These are phyloP conservation scores for Protophormia terraenovae DNA, from an alignment of 2,888 invertebrate species.

Conservation along the genomic window DNA sequence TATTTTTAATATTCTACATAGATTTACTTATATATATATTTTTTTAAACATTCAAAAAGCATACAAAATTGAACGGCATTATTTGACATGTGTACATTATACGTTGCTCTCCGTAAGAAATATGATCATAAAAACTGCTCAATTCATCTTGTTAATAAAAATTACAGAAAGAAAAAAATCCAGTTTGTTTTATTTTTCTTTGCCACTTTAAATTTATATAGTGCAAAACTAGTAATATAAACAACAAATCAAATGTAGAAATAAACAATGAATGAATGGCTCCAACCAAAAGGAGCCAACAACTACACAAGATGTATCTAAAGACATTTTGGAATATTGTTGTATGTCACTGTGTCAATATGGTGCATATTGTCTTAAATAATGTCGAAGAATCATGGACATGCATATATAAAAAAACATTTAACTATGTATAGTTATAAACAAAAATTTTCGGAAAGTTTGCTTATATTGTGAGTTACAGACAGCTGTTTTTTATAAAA, in stretches of 20 bases:
- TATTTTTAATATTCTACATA: slow-evolving; percentile 5
- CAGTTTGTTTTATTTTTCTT: background rate
- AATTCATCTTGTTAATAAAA: slow-evolving; percentile 34
- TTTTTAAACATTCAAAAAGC: slow-evolving; percentile 12
- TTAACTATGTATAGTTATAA: background rate
- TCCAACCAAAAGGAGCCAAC: background rate
- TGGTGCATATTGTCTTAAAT: background rate
- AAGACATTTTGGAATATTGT: slow-evolving; percentile 1
- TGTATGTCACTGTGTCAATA: slow-evolving; percentile 39
- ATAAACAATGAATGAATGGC: background rate
- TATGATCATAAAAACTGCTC: slow-evolving; percentile 2
- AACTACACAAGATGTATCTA: background rate
- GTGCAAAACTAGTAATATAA: slow-evolving; percentile 13
- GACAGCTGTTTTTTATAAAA: too few relatives aligned
- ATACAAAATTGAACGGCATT: background rate
- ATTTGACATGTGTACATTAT: background rate
- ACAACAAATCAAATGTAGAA: background rate
- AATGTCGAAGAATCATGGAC: background rate
- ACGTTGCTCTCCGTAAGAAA: background rate
- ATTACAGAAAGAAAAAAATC: background rate
- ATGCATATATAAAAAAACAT: background rate
- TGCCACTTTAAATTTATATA: slow-evolving; percentile 30
- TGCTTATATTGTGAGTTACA: too few relatives aligned
- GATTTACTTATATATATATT: too few relatives aligned
- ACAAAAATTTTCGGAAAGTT: background rate